A percentile compares a stretch with the other conserved stretches of the same genome.
These are phyloP conservation scores for Archegozetes longisetosus DNA, from an alignment of 1,140 invertebrate species.

Conservation along the genomic window DNA sequence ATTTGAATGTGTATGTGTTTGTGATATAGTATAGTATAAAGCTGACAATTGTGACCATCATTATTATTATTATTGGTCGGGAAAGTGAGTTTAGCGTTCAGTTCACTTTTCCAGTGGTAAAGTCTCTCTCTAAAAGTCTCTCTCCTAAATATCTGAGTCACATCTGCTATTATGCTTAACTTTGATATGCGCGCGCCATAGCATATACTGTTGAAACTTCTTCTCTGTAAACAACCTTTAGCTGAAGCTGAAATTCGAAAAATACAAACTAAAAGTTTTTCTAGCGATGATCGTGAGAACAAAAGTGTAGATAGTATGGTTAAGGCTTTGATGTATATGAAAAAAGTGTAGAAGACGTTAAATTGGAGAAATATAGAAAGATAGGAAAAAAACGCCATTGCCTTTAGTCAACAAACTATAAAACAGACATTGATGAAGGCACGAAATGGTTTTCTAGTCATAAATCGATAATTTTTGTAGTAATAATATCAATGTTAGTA, in stretches of 20 bases:
- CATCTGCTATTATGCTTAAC: background rate
- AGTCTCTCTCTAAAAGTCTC: background rate
- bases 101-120: too few species aligned
- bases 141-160: background rate
- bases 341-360: background rate
- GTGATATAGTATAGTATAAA: background rate
- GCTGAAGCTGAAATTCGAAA: background rate
- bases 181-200: background rate
- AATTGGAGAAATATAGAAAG: background rate
- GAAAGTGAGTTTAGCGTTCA: too few species aligned
- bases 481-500: background rate
- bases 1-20: background rate
- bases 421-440: background rate
- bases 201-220: background rate
- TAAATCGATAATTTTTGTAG: background rate
- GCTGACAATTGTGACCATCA: background rate
- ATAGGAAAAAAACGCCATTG: background rate
- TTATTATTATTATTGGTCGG: background rate
- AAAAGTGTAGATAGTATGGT: background rate
- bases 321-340: background rate
- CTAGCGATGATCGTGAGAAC: background rate
- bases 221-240: background rate
- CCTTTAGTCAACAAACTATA: background rate
- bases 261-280: background rate
- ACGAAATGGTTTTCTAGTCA: background rate